Evolutionary conservation across 2,888 invertebrate species (phyloP), one percentile per base, ranked within the genome.

Genomic region (Choristoneura rosaceana): DNA sequence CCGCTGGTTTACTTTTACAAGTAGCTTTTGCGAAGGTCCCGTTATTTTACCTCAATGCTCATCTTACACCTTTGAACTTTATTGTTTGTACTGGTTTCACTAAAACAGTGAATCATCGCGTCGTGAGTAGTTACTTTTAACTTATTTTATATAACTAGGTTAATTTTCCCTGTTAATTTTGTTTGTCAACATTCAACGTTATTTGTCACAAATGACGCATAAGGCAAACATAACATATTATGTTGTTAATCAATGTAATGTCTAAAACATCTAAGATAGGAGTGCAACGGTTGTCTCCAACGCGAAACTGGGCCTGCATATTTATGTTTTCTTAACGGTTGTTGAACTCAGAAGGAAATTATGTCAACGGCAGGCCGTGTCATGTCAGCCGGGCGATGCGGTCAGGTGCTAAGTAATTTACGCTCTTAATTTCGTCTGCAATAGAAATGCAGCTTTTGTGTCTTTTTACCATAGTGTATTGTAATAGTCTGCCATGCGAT

Each of bases 321-420:
- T 69, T 52, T 63, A 63, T 68, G 73, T 69, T 73, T 69, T 69
- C 73, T 69, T 60, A 59, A 64, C 63, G 68, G 73, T 60, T 73
- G 73, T 73, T 69, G 73, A 73, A 73, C 73, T 69, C 67, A 3
- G 34, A 45, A 43, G 73, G 59, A 69, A 73, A 73, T 68, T 68
- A 59, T 73, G 73, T 73, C 71, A 71, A 41, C 65, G 59, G 63
- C 41, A 55, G 41, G 15, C 52, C 65, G 61, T 71, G 71, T 67
- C 71, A 70, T 71, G 71, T 67, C 68, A 70, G 70, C 65, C 64
- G 70, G 55, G 52, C 45, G 55, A 4, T 5, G 69, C 73, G 63
- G 63, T 59, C 68, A 64, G 58, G 69, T 73, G 71, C 50, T 73
- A 73, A 73, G 69, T 58, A 73, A 73, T 73, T 73, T 69, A 43